A percentile compares a stretch with the other conserved stretches of the same genome.
phyloP scores from a whole-genome alignment of 2,113 vertebrate species.

The Thymallus thymallus region DNA sequence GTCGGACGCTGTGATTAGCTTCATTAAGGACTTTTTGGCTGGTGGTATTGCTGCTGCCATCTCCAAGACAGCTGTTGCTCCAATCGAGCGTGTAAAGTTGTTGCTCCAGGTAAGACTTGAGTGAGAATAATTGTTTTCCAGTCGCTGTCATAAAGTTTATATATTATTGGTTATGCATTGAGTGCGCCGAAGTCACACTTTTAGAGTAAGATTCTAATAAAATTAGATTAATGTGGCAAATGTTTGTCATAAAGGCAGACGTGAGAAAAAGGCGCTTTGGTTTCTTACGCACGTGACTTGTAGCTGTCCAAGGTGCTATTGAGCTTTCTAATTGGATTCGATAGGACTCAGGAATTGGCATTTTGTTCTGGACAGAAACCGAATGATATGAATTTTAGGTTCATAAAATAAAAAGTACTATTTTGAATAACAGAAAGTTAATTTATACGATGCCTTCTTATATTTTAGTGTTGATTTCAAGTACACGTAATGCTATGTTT shows the following conservation, averaged over 20 bases:
- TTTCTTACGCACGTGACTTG: slow-evolving; percentile 32
- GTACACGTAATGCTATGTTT: no score
- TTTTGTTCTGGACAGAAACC: background rate
- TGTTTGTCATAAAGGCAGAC: background rate
- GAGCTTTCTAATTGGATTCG: background rate
- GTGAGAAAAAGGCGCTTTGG: background rate
- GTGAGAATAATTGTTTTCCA: no score
- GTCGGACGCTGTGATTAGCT: slow-evolving; percentile 89
- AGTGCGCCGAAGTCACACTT: slow-evolving; percentile 15
- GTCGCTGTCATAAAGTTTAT: no score
- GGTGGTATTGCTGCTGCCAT: slow-evolving; percentile 92
- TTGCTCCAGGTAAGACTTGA: slow-evolving; percentile 85
- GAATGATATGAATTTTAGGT: background rate
- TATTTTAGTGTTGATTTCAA: no score
- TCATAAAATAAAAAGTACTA: background rate
- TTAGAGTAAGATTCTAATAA: slow-evolving; percentile 2
- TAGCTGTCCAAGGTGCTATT: slow-evolving; percentile 25
- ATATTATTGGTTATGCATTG: background rate
- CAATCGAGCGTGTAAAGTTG: slow-evolving; percentile 94
- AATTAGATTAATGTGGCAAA: background rate
- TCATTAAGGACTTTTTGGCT: slow-evolving; percentile 92
- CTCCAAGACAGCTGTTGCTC: slow-evolving; percentile 97
- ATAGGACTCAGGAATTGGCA: background rate
- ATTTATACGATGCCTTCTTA: no score
- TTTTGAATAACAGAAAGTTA: background rate